Evolutionary conservation across 2,797 vertebrate genomes (phyloP).

Genomic region (Gadopsis bispinosus): DNA sequence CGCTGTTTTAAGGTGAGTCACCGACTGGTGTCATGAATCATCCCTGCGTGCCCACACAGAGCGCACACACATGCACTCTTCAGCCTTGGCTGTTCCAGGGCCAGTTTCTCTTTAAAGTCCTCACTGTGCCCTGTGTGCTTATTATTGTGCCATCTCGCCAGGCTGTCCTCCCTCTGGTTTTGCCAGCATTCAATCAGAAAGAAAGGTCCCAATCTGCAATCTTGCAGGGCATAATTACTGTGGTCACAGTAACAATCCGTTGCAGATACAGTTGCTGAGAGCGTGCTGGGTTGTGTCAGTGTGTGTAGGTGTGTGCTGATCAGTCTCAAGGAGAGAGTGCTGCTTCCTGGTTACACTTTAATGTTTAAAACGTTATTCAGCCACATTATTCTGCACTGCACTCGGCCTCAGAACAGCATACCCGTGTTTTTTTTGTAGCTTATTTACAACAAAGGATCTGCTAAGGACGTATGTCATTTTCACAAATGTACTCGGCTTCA

Average conservation of each 20-base stretch:
- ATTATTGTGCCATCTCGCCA: constrained; percentile 57
- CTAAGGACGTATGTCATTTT: not conserved
- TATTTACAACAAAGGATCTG: not conserved
- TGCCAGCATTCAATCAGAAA: constrained; percentile 59
- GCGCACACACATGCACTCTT: constrained; percentile 6
- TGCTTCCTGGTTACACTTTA: not conserved
- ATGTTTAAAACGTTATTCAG: not conserved
- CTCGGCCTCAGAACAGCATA: not conserved
- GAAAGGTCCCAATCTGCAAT: constrained; percentile 55
- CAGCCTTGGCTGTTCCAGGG: constrained; percentile 36
- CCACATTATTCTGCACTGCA: not conserved
- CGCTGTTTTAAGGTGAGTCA: constrained; percentile 60
- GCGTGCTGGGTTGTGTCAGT: constrained; percentile 8
- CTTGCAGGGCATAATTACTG: constrained; percentile 49
- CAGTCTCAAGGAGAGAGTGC: constrained; percentile 4
- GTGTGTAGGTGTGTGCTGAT: constrained; percentile 38
- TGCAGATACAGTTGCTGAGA: constrained; percentile 37
- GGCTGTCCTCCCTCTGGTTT: constrained; percentile 59
- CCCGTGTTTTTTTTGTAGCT: not conserved
- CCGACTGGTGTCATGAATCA: constrained; percentile 51
- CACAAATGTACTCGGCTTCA: not conserved
- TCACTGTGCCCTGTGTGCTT: constrained; percentile 42
- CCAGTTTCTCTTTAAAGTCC: constrained; percentile 52
- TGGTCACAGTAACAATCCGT: constrained; percentile 39
- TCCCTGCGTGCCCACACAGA: constrained; percentile 53